These are phyloP conservation scores for Holothuria glaberrima DNA, from an alignment of 35 echinoderm and acorn worm species.

Conservation along the genomic window DNA sequence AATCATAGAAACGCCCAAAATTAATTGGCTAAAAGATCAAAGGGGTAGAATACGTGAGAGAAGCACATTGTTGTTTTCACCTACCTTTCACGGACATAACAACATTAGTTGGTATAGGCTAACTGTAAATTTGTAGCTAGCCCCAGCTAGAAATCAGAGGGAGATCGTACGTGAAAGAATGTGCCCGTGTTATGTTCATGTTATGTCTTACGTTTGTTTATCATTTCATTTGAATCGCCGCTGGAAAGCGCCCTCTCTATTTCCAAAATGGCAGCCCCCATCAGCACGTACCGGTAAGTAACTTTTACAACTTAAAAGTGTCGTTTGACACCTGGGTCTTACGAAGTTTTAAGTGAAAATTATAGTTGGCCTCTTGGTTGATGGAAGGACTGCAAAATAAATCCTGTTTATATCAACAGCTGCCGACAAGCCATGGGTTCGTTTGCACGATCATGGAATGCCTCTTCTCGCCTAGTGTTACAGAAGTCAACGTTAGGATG, in stretches of 20 bases:
- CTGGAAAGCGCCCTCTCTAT: constrained; percentile 36
- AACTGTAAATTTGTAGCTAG: too few species aligned
- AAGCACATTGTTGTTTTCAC: too few species aligned
- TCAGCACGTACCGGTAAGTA: not conserved
- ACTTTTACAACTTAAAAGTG: too few species aligned
- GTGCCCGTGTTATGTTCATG: not conserved
- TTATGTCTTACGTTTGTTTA: not conserved
- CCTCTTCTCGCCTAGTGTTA: not conserved
- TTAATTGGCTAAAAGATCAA: too few species aligned
- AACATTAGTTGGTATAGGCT: too few species aligned
- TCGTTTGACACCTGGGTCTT: too few species aligned
- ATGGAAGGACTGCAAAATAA: not conserved
- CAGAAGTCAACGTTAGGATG: not conserved
- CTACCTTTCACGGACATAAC: too few species aligned
- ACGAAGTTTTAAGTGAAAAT: not conserved
- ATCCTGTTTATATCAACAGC: not conserved
- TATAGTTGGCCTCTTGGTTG: not conserved
- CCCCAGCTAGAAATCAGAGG: too few species aligned
- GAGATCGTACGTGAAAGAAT: too few species aligned
- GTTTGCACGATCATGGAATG: constrained; percentile 12
- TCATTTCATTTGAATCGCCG: constrained; percentile 54
- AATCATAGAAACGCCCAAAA: too few species aligned
- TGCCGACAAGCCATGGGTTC: constrained; percentile 5
- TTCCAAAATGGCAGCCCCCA: constrained; percentile 44
- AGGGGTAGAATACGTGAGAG: too few species aligned